Evolutionary conservation across 2,888 invertebrate genomes (phyloP).

Genomic region (Cacoxenus indagator): DNA sequence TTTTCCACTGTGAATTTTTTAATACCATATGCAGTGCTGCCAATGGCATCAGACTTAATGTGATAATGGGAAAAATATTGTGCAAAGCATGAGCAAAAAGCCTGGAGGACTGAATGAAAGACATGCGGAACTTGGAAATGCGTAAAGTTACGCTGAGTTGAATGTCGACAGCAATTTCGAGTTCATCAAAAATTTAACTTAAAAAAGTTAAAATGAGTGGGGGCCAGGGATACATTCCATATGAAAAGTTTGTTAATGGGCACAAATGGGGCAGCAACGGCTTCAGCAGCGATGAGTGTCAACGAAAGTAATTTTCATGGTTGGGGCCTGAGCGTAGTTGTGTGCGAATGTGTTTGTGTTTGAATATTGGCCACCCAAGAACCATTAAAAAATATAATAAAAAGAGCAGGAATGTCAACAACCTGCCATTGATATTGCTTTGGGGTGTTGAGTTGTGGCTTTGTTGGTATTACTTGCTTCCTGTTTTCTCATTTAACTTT

Average conservation of each 20-base stretch:
- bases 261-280: constrained; percentile 48
- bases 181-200: constrained; percentile 55
- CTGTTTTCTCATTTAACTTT: no score
- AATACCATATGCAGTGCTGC: no score
- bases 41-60: no score
- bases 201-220: background rate
- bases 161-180: constrained; percentile 53
- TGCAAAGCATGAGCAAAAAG: background rate
- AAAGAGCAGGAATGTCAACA: background rate
- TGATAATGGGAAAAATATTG: constrained; percentile 8
- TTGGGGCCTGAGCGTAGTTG: background rate
- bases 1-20: no score
- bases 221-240: constrained; percentile 25
- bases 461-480: constrained; percentile 16
- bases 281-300: constrained; percentile 36
- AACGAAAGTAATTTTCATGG: constrained; percentile 37
- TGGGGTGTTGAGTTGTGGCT: constrained; percentile 12
- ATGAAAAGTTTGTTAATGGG: constrained; percentile 51
- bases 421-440: background rate
- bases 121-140: constrained; percentile 30
- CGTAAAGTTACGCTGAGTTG: constrained; percentile 48
- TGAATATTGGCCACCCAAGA: background rate
- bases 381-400: background rate
- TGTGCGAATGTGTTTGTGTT: background rate
- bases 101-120: background rate